Conservation (phyloP, 2,113 vertebrate genomes). For the Chrysemys picta region DNA sequence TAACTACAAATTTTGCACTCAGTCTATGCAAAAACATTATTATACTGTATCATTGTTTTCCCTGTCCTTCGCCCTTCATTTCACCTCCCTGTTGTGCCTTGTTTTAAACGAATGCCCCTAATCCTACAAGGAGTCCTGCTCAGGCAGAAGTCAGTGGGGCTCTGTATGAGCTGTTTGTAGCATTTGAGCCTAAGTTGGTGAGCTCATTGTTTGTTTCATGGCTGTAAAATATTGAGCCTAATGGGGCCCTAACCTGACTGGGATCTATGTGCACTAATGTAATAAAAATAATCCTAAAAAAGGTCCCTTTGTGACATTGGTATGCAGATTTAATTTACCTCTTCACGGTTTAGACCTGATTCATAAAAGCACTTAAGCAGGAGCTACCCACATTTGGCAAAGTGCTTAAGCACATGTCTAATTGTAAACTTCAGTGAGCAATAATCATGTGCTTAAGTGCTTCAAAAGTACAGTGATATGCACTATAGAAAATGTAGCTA, state of each 20-base stretch:
- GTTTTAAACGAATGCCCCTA: background rate
- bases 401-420: background rate
- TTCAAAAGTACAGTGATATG: background rate
- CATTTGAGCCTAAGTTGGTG: background rate
- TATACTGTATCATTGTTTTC: background rate
- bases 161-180: background rate
- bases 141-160: background rate
- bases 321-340: background rate
- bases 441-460: background rate
- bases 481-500: background rate
- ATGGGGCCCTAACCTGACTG: background rate
- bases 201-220: background rate
- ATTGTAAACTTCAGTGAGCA: background rate
- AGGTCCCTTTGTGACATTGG: background rate
- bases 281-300: background rate
- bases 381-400: background rate
- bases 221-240: background rate
- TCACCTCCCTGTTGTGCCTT: background rate
- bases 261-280: background rate
- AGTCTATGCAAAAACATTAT: background rate
- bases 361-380: background rate
- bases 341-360: background rate
- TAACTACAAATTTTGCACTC: background rate
- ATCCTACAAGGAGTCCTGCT: background rate
- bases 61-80: background rate